These are phyloP conservation scores for Podiceps cristatus DNA, from an alignment of 2,113 vertebrate genomes.

Conservation along the genomic window DNA sequence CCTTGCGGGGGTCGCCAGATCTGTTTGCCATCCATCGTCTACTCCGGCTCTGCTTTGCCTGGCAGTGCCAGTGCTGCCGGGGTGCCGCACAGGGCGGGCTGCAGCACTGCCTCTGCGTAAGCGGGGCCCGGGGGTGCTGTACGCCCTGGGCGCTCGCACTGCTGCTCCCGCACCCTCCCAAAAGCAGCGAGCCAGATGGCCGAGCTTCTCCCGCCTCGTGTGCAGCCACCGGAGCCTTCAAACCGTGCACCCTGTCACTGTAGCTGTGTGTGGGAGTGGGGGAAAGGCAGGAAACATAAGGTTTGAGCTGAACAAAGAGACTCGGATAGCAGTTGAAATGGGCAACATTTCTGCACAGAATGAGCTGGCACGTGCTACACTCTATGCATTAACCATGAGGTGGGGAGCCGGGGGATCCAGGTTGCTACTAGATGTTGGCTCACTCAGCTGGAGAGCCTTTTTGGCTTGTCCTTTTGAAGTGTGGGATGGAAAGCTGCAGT, in stretches of 20 bases:
- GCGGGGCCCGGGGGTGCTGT: neutral
- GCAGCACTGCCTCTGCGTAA: neutral
- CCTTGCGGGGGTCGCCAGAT: accelerated
- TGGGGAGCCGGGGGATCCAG: neutral
- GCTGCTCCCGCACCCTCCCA: neutral
- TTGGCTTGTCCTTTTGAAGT: neutral
- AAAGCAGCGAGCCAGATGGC: neutral
- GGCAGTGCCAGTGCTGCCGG: accelerated
- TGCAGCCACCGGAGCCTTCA: neutral
- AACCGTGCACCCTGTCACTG: neutral
- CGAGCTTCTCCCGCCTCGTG: accelerated
- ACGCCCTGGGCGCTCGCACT: accelerated
- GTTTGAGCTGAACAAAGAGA: neutral
- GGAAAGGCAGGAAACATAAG: neutral
- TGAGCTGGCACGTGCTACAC: accelerated
- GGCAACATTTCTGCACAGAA: neutral
- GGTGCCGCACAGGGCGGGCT: accelerated
- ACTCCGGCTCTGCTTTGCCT: accelerated
- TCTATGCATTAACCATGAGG: neutral
- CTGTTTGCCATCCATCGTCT: neutral
- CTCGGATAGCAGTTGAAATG: neutral
- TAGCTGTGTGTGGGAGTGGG: neutral
- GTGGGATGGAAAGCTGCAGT: neutral
- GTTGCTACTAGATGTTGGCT: neutral
- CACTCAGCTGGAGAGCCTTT: neutral